Conservation (phyloP, 2,888 invertebrate genomes). For the Spicauda simplicius region DNA sequence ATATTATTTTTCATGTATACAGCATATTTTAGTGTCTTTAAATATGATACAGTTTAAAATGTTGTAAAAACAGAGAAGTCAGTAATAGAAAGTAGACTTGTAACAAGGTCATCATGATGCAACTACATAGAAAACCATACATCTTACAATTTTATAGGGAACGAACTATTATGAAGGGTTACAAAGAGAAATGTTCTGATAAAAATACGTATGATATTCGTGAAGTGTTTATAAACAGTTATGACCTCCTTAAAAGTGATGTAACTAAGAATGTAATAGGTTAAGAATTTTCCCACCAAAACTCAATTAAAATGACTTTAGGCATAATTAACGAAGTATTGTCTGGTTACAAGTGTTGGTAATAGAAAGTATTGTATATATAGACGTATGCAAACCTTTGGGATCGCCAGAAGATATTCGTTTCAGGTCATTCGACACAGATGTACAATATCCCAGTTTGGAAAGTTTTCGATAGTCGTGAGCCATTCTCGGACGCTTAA, state of each 20-base stretch:
- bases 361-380: slow-evolving; percentile 28
- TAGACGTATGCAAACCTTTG: slow-evolving; percentile 65
- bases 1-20: not conserved
- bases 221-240: slow-evolving; percentile 79
- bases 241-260: slow-evolving; percentile 77
- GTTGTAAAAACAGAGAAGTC: not conserved
- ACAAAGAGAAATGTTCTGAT: slow-evolving; percentile 4
- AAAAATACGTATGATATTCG: slow-evolving; percentile 47
- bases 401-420: slow-evolving; percentile 63
- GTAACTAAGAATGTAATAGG: slow-evolving; percentile 74
- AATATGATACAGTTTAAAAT: not conserved
- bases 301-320: slow-evolving; percentile 45
- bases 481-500: slow-evolving; percentile 75
- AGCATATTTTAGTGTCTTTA: not conserved
- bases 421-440: slow-evolving; percentile 73
- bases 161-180: not conserved
- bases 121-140: not conserved
- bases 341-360: not conserved
- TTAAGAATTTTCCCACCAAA: slow-evolving; percentile 81
- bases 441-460: slow-evolving; percentile 77
- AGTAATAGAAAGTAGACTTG: slow-evolving; percentile 63
- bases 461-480: slow-evolving; percentile 77
- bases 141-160: not conserved
- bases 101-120: slow-evolving; percentile 43
- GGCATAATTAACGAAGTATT: slow-evolving; percentile 32